Evolutionary conservation across 2,888 invertebrate genomes (phyloP).

Genomic region (Lagria hirta): DNA sequence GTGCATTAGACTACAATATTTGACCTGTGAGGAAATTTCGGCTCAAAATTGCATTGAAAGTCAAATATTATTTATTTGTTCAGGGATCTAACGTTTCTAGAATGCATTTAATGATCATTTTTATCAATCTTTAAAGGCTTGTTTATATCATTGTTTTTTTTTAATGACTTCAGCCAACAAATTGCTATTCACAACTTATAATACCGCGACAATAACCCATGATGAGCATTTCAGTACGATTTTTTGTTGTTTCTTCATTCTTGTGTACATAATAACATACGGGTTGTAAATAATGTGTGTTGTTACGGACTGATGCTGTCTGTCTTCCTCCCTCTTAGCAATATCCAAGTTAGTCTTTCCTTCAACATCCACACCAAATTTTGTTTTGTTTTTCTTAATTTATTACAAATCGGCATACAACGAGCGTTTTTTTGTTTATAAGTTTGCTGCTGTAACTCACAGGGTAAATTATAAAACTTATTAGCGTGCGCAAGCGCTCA

Average conservation of each 20-base stretch:
- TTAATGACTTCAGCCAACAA: too few relatives aligned
- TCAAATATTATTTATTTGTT: too few relatives aligned
- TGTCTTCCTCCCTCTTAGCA: constrained; percentile 52
- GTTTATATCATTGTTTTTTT: too few relatives aligned
- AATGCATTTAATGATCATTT: too few relatives aligned
- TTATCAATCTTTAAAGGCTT: too few relatives aligned
- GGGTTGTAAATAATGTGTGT: constrained; percentile 51
- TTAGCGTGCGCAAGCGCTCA: constrained; percentile 9
- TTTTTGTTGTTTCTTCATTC: constrained; percentile 20
- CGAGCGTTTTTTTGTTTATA: constrained; percentile 25
- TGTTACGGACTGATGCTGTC: constrained; percentile 49
- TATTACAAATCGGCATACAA: constrained; percentile 28
- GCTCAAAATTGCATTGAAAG: too few relatives aligned
- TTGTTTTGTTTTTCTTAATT: constrained; percentile 8
- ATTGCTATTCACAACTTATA: too few relatives aligned
- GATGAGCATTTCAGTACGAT: constrained; percentile 12
- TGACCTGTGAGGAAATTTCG: too few relatives aligned
- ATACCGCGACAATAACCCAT: constrained; percentile 21
- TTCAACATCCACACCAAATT: constrained; percentile 29
- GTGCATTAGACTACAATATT: too few relatives aligned
- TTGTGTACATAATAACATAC: constrained; percentile 47
- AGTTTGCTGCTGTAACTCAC: constrained; percentile 17
- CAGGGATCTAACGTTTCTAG: too few relatives aligned
- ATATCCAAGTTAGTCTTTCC: constrained; percentile 40
- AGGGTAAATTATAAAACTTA: constrained; percentile 25